These are phyloP conservation scores for Chironex yamaguchii DNA, from an alignment of 30 jellyfish, hydroid and myxozoan species.

Conservation along the genomic window DNA sequence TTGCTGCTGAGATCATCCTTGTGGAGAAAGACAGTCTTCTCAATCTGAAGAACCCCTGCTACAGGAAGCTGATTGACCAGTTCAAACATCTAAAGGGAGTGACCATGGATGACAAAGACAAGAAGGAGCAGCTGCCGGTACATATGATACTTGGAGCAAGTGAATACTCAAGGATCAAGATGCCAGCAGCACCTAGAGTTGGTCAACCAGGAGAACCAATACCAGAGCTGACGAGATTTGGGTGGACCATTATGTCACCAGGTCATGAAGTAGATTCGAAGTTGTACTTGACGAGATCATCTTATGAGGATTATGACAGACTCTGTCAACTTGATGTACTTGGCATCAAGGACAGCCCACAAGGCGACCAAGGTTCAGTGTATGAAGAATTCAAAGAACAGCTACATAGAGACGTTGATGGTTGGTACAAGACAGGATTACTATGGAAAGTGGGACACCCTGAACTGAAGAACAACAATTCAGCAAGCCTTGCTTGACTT, in stretches of 20 bases:
- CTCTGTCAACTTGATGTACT: constrained; percentile 73
- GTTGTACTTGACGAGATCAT: constrained; percentile 37
- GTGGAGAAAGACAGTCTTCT: constrained; percentile 39
- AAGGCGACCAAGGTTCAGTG: constrained; percentile 36
- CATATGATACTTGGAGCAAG: constrained; percentile 57
- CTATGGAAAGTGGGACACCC: constrained; percentile 35
- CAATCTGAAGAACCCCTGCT: constrained; percentile 51
- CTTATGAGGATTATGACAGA: constrained; percentile 49
- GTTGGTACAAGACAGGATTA: constrained; percentile 67
- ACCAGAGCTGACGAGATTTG: constrained; percentile 59
- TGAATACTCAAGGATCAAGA: constrained; percentile 19
- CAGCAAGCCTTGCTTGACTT: constrained; percentile 52
- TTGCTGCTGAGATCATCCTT: constrained; percentile 27
- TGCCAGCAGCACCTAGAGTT: constrained; percentile 25
- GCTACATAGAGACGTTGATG: constrained; percentile 30
- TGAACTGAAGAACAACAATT: constrained; percentile 48
- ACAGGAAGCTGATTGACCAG: background rate
- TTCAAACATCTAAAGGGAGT: constrained; percentile 35
- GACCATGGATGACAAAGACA: constrained; percentile 21
- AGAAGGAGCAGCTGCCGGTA: constrained; percentile 52
- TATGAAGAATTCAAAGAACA: constrained; percentile 65
- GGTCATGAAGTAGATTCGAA: constrained; percentile 50
- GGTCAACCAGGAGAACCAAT: constrained; percentile 71
- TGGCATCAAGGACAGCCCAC: constrained; percentile 55
- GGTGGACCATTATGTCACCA: constrained; percentile 83